phyloP scores from a whole-genome alignment of 2,888 invertebrate species.

The Hetaerina titia region DNA sequence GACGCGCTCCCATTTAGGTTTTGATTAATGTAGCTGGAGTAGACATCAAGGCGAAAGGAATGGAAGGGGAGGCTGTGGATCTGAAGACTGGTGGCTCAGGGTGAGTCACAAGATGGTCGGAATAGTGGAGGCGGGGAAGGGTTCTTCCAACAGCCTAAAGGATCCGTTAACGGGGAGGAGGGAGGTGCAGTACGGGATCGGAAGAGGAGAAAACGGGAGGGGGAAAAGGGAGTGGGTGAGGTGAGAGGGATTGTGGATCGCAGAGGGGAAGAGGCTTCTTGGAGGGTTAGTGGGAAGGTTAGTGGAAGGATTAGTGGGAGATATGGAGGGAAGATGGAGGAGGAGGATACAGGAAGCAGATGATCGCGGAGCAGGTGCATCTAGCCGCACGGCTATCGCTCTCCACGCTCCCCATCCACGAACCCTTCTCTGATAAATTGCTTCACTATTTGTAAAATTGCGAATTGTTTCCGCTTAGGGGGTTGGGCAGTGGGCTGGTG shows the following conservation, averaged over 20 bases:
- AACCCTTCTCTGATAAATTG: neutral
- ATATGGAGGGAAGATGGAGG: slow-evolving; percentile 14
- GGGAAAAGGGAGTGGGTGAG: neutral
- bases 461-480: neutral
- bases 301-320: slow-evolving; percentile 39
- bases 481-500: neutral
- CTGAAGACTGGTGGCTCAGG: neutral
- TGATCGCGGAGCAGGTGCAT: slow-evolving; percentile 60
- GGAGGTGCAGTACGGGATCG: neutral
- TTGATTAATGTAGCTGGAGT: slow-evolving; percentile 35
- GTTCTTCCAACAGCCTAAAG: neutral
- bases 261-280: neutral
- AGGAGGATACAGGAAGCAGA: slow-evolving; percentile 38
- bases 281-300: neutral
- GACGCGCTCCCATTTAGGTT: slow-evolving; percentile 24
- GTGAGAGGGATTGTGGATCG: neutral
- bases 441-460: slow-evolving; percentile 39
- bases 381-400: slow-evolving; percentile 44
- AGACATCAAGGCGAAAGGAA: slow-evolving; percentile 13
- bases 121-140: neutral
- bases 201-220: neutral
- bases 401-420: neutral
- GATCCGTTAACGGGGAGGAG: neutral
- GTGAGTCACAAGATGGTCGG: neutral
- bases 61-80: neutral